A percentile compares a stretch with the other conserved stretches of the same genome.
These are phyloP conservation scores for Archips xylosteana DNA, from an alignment of 2,888 invertebrate species.

Conservation along the genomic window DNA sequence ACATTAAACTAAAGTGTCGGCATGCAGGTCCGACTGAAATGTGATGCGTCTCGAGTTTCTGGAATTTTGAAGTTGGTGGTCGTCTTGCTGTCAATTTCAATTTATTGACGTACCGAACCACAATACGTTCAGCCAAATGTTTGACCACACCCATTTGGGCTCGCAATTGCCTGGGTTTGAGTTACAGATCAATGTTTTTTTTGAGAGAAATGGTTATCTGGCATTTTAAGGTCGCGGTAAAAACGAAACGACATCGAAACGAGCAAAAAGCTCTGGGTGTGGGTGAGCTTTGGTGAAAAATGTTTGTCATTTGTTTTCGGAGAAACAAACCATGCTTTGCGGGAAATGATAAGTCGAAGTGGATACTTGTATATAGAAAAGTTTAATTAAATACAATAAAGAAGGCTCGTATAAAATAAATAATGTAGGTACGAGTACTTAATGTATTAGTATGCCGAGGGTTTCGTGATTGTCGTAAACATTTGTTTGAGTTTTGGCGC, in stretches of 20 bases:
- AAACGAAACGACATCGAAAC: slow-evolving; percentile 13
- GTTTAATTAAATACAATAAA: too few species aligned
- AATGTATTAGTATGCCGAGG: not conserved
- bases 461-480: not conserved
- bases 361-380: not conserved
- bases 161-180: slow-evolving; percentile 34
- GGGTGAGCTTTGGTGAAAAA: slow-evolving; percentile 9
- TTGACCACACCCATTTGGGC: slow-evolving; percentile 32
- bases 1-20: slow-evolving; percentile 53
- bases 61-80: slow-evolving; percentile 63
- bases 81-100: slow-evolving; percentile 47
- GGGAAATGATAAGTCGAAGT: not conserved
- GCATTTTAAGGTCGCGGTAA: slow-evolving; percentile 28
- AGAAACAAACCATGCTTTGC: not conserved
- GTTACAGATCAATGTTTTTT: slow-evolving; percentile 32
- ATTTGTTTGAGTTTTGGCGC: not conserved
- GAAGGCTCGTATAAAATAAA: too few species aligned
- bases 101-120: slow-evolving; percentile 50
- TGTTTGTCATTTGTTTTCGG: not conserved
- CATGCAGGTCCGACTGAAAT: slow-evolving; percentile 66
- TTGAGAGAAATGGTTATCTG: slow-evolving; percentile 9
- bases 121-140: slow-evolving; percentile 33
- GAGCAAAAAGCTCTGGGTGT: slow-evolving; percentile 11
- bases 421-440: too few species aligned
- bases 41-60: slow-evolving; percentile 56